Base-by-base conservation (phyloP, 37 sponge, comb jelly and placozoan genomes). In the Crambe crambe region DNA sequence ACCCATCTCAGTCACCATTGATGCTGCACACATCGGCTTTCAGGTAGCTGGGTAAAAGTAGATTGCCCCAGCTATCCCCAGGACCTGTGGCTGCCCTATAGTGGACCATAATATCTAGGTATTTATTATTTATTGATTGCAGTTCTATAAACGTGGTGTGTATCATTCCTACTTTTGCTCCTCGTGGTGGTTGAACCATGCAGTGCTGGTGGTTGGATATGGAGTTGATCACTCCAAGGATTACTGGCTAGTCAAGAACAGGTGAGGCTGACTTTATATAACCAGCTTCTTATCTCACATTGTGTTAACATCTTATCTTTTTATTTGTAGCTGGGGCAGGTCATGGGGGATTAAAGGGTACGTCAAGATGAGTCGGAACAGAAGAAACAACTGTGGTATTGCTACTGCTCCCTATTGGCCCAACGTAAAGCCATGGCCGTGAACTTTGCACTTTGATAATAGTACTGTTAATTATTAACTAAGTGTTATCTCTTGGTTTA, bases 221-320 rank as follows among this genome's bases (percentile, higher is more conserved):
- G 85, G 85, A 32, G 71, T 42, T 37, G 17, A 76, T 26, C 81
- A 75, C 10, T 78, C 79, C 17, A 74, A 80, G 72, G 83, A 89
- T n/a, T 96, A 89, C 77, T 96, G 82, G 85, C 74, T 96, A 20
- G 92, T 96, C 1, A 96, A 96, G 82, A 96, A 96, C 90, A 80
- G 80, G 80, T 80, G 0, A 58, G 39, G n/a, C n/a, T n/a, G n/a
- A n/a, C n/a, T n/a, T 54, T 54, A 54, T 54, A 20, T 54, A 54
- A 18, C 18, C 18, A 54, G 56, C 17, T 54, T 20, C 56, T n/a
- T n/a, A n/a, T n/a, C n/a, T n/a, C 10, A 20, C 10, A 54, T 54
- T 54, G 10, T n/a, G n/a, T n/a, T n/a, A n/a, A n/a, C n/a, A n/a
- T n/a, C n/a, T 62, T 26, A n/a, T 62, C 22, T 25, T 26, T 26